Percentiles rank a stretch among this genome's conserved stretches.
Conservation (phyloP, 2,797 vertebrate species). For the Hyperoplus immaculatus region DNA sequence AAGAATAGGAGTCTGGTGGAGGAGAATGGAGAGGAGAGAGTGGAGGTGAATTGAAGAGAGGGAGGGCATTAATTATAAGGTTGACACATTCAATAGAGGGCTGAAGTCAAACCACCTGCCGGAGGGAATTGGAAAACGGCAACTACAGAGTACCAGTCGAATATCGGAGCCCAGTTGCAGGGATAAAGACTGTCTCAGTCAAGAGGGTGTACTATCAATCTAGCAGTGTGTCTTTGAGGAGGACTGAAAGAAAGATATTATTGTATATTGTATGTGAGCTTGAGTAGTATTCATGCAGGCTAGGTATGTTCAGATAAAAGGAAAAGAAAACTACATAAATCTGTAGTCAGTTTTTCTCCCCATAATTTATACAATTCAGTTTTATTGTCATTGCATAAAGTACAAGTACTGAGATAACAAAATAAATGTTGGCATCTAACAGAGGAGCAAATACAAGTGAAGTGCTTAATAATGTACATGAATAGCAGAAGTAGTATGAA, state of each 20-base stretch:
- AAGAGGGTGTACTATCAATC: conserved; percentile 22
- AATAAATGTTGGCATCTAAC: no score
- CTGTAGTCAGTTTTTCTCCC: background rate
- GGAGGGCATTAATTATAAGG: conserved; percentile 76
- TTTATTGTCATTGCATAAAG: no score
- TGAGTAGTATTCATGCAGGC: background rate
- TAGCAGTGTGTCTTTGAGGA: background rate
- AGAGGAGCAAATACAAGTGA: no score
- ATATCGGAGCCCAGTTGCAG: conserved; percentile 49
- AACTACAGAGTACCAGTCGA: conserved; percentile 50
- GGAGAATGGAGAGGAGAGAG: conserved; percentile 52
- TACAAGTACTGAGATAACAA: no score
- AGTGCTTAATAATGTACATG: no score
- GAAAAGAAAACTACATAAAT: background rate
- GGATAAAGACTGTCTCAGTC: conserved; percentile 51
- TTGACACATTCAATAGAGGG: conserved; percentile 74
- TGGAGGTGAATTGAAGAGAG: conserved; percentile 63
- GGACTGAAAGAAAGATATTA: background rate
- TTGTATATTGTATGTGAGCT: background rate
- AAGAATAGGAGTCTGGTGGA: conserved; percentile 38
- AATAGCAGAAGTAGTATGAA: no score
- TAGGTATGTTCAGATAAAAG: background rate
- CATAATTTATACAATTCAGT: background rate
- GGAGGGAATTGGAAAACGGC: conserved; percentile 69
- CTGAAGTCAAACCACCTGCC: conserved; percentile 69